A percentile compares a stretch with the other conserved stretches of the same genome.
phyloP scores from a whole-genome alignment of 2,888 invertebrate species.

The Meghimatium bilineatum region DNA sequence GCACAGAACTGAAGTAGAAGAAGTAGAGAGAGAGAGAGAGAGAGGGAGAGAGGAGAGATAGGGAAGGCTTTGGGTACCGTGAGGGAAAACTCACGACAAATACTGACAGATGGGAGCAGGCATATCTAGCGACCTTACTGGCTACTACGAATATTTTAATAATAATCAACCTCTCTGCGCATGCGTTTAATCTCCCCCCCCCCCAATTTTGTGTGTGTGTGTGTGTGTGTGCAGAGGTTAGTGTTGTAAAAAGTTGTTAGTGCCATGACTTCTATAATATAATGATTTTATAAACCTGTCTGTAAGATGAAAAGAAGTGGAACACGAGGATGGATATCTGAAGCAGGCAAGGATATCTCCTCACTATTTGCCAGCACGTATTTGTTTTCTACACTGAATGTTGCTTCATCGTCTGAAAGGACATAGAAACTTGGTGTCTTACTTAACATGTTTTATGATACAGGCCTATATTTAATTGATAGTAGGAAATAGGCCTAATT shows the following conservation, averaged over 20 bases:
- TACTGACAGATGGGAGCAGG: conserved; percentile 46
- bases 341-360: neutral
- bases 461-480: neutral
- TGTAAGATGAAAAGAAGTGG: neutral
- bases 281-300: neutral
- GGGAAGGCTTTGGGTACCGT: neutral
- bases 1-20: neutral
- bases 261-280: conserved; percentile 30
- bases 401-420: neutral
- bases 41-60: neutral
- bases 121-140: conserved; percentile 40
- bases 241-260: conserved; percentile 27
- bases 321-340: neutral
- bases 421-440: neutral
- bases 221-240: conserved; percentile 19
- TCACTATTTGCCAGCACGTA: neutral
- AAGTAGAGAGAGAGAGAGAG: too few relatives aligned
- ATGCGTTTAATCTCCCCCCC: too few relatives aligned
- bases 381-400: neutral
- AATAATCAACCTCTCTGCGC: conserved; percentile 46
- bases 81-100: conserved; percentile 39
- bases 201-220: too few relatives aligned
- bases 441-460: neutral
- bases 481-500: neutral
- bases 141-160: conserved; percentile 52